Conservation (phyloP, 2,888 invertebrate genomes). For the Lepidocyrtinus sp. region DNA sequence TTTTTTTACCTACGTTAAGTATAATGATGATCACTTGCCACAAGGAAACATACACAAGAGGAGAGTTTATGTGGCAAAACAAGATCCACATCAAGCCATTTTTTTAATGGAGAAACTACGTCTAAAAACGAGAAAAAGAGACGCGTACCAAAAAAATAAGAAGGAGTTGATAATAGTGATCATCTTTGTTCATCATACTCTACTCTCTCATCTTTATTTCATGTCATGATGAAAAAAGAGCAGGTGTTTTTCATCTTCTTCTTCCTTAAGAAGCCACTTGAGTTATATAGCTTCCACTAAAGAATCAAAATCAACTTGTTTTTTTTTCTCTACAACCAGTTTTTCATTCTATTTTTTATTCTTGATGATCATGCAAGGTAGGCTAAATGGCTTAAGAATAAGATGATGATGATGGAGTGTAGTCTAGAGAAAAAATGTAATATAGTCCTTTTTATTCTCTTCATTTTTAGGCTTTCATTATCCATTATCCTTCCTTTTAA, state of each 20-base stretch:
- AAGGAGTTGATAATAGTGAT: conserved; percentile 53
- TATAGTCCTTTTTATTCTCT: conserved; percentile 5
- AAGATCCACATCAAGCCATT: conserved; percentile 19
- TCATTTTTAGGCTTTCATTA: conserved; percentile 17
- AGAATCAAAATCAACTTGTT: conserved; percentile 17
- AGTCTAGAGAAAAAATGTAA: conserved; percentile 12
- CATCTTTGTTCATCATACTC: conserved; percentile 51
- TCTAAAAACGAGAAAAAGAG: conserved; percentile 17
- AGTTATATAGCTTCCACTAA: too few relatives aligned
- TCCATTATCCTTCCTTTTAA: conserved; percentile 11
- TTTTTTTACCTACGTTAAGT: neutral
- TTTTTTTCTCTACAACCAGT: conserved; percentile 36
- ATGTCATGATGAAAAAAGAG: conserved; percentile 58
- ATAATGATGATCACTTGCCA: conserved; percentile 18
- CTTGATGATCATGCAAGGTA: conserved; percentile 18
- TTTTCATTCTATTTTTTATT: conserved; percentile 34
- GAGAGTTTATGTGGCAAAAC: neutral
- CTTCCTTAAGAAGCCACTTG: too few relatives aligned
- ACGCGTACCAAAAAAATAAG: conserved; percentile 14
- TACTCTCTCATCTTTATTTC: conserved; percentile 30
- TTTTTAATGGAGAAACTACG: conserved; percentile 39
- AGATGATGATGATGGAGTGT: conserved; percentile 18
- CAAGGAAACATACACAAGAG: neutral
- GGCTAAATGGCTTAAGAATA: conserved; percentile 11
- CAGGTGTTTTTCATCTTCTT: conserved; percentile 54